Base-by-base conservation (phyloP, 2,113 vertebrate genomes). In the Corvus moneduloides region DNA sequence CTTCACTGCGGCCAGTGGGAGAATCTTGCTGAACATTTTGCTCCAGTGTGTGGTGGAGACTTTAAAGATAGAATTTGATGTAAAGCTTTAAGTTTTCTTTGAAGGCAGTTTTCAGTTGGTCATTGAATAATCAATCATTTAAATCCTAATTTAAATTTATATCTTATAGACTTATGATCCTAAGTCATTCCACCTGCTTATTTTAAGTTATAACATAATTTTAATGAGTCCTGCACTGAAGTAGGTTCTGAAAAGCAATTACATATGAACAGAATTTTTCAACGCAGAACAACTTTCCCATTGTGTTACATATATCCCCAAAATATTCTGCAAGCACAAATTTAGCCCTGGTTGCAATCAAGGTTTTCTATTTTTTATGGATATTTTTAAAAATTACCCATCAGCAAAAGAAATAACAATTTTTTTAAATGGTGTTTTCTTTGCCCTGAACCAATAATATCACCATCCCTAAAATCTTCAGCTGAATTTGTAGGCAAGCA, bases 11-110 rank as follows among this genome's bases (percentile, higher is more conserved):
- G 61, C 11, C 7, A 2, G 10, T 21, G 13, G 33, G 54, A 73
- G 10, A 76, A 52, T 28, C 13, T 49, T 1, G 0, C 23, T 49
- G 11, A 61, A 8, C 5, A 66, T 69, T 86, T 92, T 6, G 0
- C 11, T 69, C 13, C 32, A 71, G 37, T 0, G 2, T 4, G 10
- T 10, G 1, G 7, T 30, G 35, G 11, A 61, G 21, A 12, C 8
- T 66, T 80, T 43, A 71, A 88, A 78, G 18, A 23, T 16, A n/a
- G 3, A 69, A 7, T 68, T 9, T 55, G 18, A 87, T 6, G 2
- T 54, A 35, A 71, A 76, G 2, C 11, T 63, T 39, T 43, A 85
- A 44, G 6, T 21, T 80, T 79, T 83, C 21, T 48, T 64, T 90
- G 49, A 83, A 56, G n/a, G 12, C 1, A 1, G 24, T 83, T 75